Evolutionary conservation across 2,113 vertebrate genomes (phyloP), one percentile per base, ranked within the genome.

Genomic region (Toxotes chatareus): DNA sequence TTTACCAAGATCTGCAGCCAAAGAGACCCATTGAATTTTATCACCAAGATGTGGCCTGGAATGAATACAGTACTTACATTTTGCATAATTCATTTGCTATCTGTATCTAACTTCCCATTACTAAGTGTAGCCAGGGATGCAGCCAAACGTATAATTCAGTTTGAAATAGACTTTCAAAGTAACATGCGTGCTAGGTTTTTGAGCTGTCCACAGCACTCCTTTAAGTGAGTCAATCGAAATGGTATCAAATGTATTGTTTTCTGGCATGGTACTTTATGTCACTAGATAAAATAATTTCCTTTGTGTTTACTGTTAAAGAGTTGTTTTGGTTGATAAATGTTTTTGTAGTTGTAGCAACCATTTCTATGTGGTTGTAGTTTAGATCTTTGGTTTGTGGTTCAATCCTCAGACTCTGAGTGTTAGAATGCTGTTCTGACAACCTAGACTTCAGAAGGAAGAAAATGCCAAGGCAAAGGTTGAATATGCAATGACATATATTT

Each of bases 141-240:
- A 44, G 31, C 61, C 69, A 66, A 60, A 51, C 42, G 32, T 46
- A 66, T 40, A 40, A 59, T 80, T 66, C 61, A 73, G 32, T 66
- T 66, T 73, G 32, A 73, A 73, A 66, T 9, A 27, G 49, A 56
- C 69, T 71, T 71, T 61, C 47, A 40, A 60, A 42, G 64, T 27
- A 34, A 5, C 23, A 3, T 36, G 19, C 9, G 32, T 53, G 32
- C 17, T 51, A 34, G 11, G 4, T 69, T 69, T 51, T 34, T 40
- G 32, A 55, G 49, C 13, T 9, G 0, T 44, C 21, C 38, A 31
- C 9, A 42, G 27, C 56, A 13, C 7, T 61, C 56, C 59, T 53
- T 46, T n/a, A 40, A 32, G 16, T 55, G 32, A 61, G 7, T 36
- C 6, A 4, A 61, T 57, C 0, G 55, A 31, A 57, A 5, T 31